These are phyloP conservation scores for Florisuga fusca DNA, from an alignment of 2,797 vertebrate species.

Conservation along the genomic window DNA sequence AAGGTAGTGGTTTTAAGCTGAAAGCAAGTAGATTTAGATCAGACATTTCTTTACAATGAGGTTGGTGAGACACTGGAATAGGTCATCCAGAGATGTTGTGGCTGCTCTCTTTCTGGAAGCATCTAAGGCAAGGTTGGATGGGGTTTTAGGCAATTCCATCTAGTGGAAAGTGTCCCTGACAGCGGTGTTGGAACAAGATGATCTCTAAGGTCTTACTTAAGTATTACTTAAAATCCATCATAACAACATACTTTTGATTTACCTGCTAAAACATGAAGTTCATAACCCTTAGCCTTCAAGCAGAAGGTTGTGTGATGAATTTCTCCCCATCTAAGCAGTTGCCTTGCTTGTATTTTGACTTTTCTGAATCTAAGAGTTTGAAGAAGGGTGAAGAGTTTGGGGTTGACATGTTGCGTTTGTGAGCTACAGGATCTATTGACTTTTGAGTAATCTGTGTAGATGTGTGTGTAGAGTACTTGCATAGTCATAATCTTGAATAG, in stretches of 20 bases:
- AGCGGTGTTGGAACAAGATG: too few species aligned
- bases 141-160: too few species aligned
- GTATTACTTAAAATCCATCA: conserved; percentile 23
- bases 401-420: neutral
- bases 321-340: neutral
- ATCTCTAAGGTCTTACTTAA: neutral
- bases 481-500: conserved; percentile 53
- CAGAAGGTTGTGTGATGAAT: neutral
- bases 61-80: too few species aligned
- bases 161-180: too few species aligned
- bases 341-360: neutral
- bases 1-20: too few species aligned
- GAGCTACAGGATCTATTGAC: neutral
- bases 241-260: neutral
- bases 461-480: conserved; percentile 13
- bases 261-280: neutral
- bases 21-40: too few species aligned
- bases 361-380: neutral
- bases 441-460: conserved; percentile 38
- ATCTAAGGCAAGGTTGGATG: too few species aligned
- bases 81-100: too few species aligned
- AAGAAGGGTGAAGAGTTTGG: neutral
- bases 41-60: too few species aligned
- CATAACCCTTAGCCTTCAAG: neutral
- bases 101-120: too few species aligned